Evolutionary conservation across 2,888 invertebrate species (phyloP).

Genomic region (Luffia ferchaultella): DNA sequence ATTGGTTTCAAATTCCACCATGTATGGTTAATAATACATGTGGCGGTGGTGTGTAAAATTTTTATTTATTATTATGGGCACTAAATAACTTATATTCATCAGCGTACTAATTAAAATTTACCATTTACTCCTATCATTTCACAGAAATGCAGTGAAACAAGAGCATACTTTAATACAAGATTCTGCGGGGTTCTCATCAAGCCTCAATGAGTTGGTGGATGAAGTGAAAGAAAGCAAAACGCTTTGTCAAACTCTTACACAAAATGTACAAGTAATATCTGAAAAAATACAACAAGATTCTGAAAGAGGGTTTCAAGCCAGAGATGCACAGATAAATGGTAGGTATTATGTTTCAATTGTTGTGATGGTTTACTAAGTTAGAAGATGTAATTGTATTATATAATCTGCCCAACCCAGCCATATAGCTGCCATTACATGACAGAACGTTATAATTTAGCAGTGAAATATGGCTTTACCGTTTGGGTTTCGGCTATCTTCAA

Average conservation of each 20-base stretch:
- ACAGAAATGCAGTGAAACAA: conserved; percentile 57
- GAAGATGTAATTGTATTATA: no score
- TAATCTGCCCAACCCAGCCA: not conserved
- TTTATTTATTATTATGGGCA: no score
- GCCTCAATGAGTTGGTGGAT: conserved; percentile 50
- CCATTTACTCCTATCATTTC: no score
- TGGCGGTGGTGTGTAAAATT: no score
- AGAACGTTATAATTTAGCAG: not conserved
- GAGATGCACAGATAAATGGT: conserved; percentile 67
- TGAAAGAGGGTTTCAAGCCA: conserved; percentile 53
- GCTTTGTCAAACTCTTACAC: conserved; percentile 47
- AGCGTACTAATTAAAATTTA: no score
- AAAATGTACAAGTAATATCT: conserved; percentile 48
- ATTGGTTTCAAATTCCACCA: no score
- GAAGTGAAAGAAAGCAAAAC: conserved; percentile 54
- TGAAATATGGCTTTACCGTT: no score
- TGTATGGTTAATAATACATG: no score
- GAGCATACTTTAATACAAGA: conserved; percentile 58
- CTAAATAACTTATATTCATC: no score
- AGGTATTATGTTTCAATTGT: conserved; percentile 5
- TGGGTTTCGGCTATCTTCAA: no score
- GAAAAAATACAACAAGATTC: conserved; percentile 46
- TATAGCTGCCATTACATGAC: not conserved
- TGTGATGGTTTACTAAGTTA: no score
- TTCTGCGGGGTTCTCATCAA: conserved; percentile 52